Evolutionary conservation across 2,888 invertebrate species (phyloP).

Genomic region (Melanotus villosus): DNA sequence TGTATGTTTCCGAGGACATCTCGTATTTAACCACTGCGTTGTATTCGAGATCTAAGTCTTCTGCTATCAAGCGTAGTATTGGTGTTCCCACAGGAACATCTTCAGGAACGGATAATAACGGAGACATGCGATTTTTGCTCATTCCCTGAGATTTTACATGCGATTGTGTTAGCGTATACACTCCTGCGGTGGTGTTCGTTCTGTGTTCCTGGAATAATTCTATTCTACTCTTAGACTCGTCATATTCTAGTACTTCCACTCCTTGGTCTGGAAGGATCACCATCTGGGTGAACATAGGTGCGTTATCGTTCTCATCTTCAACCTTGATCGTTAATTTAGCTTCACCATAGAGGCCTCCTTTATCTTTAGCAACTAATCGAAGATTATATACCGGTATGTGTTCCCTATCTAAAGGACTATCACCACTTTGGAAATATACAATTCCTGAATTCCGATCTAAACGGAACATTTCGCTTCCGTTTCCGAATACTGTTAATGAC

Average conservation of each 20-base stretch:
- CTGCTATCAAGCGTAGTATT: slow-evolving; percentile 78
- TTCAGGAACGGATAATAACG: slow-evolving; percentile 80
- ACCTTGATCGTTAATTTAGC: slow-evolving; percentile 80
- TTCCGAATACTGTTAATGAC: slow-evolving; percentile 79
- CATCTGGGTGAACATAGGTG: slow-evolving; percentile 80
- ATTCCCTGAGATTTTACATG: slow-evolving; percentile 57
- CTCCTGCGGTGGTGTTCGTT: slow-evolving; percentile 53
- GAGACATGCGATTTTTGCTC: slow-evolving; percentile 65
- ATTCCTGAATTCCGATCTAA: slow-evolving; percentile 77
- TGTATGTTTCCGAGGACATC: slow-evolving; percentile 77
- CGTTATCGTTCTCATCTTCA: slow-evolving; percentile 87
- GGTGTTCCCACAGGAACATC: slow-evolving; percentile 79
- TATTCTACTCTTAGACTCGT: slow-evolving; percentile 70
- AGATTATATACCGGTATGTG: slow-evolving; percentile 78
- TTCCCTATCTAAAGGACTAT: slow-evolving; percentile 78
- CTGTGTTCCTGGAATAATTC: slow-evolving; percentile 68
- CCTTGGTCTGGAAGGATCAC: slow-evolving; percentile 79
- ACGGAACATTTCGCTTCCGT: slow-evolving; percentile 81
- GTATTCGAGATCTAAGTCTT: slow-evolving; percentile 79
- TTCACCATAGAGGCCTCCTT: slow-evolving; percentile 82
- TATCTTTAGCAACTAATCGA: slow-evolving; percentile 82
- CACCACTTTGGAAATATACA: slow-evolving; percentile 72
- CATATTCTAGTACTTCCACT: slow-evolving; percentile 76
- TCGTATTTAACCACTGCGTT: slow-evolving; percentile 83
- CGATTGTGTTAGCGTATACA: slow-evolving; percentile 58